A percentile compares a stretch with the other conserved stretches of the same genome.
phyloP scores from a whole-genome alignment of 2,113 vertebrate species.

The Cacatua alba region DNA sequence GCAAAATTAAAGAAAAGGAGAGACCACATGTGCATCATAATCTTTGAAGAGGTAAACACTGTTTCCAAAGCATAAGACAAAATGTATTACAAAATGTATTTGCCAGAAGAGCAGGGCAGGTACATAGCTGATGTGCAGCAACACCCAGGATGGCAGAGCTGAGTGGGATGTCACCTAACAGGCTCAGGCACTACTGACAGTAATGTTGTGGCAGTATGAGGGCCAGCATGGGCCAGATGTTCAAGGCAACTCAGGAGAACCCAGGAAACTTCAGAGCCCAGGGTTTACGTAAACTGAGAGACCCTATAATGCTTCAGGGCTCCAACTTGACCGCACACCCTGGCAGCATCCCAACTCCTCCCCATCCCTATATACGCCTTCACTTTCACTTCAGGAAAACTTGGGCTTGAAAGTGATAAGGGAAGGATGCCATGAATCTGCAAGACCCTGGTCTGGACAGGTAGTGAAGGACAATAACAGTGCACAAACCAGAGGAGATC shows the following conservation, averaged over 20 bases:
- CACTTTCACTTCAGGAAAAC: not conserved
- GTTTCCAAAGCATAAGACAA: not conserved
- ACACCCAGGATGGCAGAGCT: not conserved
- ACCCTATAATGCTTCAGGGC: not conserved
- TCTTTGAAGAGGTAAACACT: not conserved
- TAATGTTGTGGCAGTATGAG: rapidly evolving
- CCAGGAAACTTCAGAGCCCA: not conserved
- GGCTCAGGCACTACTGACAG: not conserved
- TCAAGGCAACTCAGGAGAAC: not conserved
- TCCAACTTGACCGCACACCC: not conserved
- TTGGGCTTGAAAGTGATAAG: not conserved
- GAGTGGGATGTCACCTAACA: not conserved
- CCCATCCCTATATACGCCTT: not conserved
- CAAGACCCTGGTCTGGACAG: not conserved
- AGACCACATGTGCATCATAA: not conserved
- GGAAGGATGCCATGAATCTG: not conserved
- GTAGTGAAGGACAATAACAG: not conserved
- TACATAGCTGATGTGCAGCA: not conserved
- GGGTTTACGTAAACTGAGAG: not conserved
- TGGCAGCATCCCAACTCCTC: not conserved
- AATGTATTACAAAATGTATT: rapidly evolving
- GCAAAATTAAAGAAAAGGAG: not conserved
- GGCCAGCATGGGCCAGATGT: not conserved
- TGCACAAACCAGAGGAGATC: not conserved
- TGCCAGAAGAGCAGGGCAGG: not conserved